Evolutionary conservation across 1,140 invertebrate species (phyloP), one percentile per base, ranked within the genome.

Genomic region (Dendroctonus ponderosae): DNA sequence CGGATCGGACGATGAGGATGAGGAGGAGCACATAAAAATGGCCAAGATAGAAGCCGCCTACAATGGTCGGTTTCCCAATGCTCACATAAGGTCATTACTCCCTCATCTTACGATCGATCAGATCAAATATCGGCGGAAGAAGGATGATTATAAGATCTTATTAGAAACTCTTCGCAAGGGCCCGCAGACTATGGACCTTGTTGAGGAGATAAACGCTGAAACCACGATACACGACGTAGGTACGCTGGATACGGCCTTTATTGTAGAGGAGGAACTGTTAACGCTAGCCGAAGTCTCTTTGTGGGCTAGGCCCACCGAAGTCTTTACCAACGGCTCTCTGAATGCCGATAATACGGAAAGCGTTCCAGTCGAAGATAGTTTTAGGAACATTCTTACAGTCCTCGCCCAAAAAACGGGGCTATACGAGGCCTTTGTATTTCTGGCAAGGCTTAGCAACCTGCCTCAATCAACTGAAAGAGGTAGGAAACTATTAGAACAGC

Each of bases 251-350:
- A n/a, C 43, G n/a, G 43, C 7, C 43, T 7, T n/a, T 7, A n/a
- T n/a, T 44, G 43, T n/a, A n/a, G 43, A 44, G 43, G 43, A 44
- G 7, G 43, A 44, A n/a, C n/a, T n/a, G n/a, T n/a, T n/a, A n/a
- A n/a, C n/a, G n/a, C n/a, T n/a, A n/a, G n/a, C n/a, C n/a, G n/a
- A n/a, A n/a, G n/a, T n/a, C n/a, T n/a, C n/a, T n/a, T n/a, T n/a
- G n/a, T n/a, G n/a, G n/a, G n/a, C n/a, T n/a, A n/a, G n/a, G n/a
- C n/a, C n/a, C n/a, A n/a, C n/a, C n/a, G n/a, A n/a, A n/a, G n/a
- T n/a, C n/a, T n/a, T n/a, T 44, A 7, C n/a, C 7, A 7, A 44
- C 43, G 43, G n/a, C 43, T n/a, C 43, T 44, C 43, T 7, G 7
- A 44, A 7, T 7, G 43, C 43, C 7, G 43, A 44, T n/a, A n/a